Base-by-base conservation (phyloP, 92 coral and sea anemone species). In the Bergia sp. region DNA sequence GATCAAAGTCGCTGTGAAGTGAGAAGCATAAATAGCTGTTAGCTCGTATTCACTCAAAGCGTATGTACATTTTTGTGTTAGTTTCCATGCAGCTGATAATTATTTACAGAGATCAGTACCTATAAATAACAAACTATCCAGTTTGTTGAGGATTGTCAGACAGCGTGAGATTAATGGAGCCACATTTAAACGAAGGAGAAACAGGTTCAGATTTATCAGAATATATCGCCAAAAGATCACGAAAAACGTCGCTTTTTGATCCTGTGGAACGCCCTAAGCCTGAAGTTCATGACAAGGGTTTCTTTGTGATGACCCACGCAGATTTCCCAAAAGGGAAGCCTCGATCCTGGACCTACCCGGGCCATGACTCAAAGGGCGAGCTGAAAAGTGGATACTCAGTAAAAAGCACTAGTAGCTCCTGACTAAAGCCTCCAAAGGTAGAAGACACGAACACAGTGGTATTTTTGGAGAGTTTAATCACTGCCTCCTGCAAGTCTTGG, bases 231-330 rank as follows among this genome's bases (percentile, higher is more conserved):
- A 4, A 72, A 7, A 13, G 86, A 78, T 38, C 64, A 23, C 89
- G 98, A 67, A 95, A 78, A 89, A 85, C 77, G 1, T 92, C 98
- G 12, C 86, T 95, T 47, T 95, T 95, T 41, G 94, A 93, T 21
- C 84, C 96, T 7, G 75, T 41, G 10, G 92, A 85, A 71, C 88
- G 87, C 1, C 91, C 91, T 23, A 80, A 38, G 37, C 40, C 65
- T 61, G 86, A 90, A n/a, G 96, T 76, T 53, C 86, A 86, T 5
- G 98, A 95, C 49, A 91, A 82, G 37, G 98, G 98, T 0, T 86
- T 89, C 37, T 93, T 92, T 42, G 95, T 93, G 4, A 69, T 95
- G 92, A 92, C 98, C 7, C 98, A 95, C 43, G 98, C 98, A 23
- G 98, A 95, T 82, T 93, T 92, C 83, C 98, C 98, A 6, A 84